phyloP scores from a whole-genome alignment of 2,113 vertebrate species.

The Oreocharis arfaki region DNA sequence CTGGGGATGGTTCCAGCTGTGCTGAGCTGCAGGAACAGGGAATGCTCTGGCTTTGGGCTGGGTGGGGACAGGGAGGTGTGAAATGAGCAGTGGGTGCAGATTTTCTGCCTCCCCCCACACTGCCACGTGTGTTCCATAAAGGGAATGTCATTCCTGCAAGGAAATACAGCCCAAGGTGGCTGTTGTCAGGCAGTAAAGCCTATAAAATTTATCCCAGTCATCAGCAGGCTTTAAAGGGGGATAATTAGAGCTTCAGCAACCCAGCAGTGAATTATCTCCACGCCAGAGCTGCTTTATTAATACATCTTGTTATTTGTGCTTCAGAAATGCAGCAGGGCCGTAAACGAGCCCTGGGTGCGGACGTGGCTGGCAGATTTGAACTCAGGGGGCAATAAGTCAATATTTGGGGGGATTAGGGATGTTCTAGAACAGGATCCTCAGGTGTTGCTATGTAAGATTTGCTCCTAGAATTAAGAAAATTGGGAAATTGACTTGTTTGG shows the following conservation, averaged over 20 bases:
- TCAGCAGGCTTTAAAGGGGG: background rate
- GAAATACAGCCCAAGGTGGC: background rate
- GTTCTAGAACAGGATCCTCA: background rate
- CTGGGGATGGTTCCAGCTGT: background rate
- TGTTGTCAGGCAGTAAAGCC: background rate
- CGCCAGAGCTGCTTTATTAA: background rate
- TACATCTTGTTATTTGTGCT: background rate
- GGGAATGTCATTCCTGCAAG: background rate
- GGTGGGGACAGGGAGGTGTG: rapidly evolving
- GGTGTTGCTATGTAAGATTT: background rate
- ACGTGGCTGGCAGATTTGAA: background rate
- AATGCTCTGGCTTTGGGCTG: background rate
- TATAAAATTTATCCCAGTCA: background rate
- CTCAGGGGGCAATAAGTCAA: background rate
- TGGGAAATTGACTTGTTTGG: background rate
- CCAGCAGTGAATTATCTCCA: background rate
- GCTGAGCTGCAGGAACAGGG: background rate
- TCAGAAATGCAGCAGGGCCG: background rate
- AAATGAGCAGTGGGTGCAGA: background rate
- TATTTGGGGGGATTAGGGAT: background rate
- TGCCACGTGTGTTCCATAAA: background rate
- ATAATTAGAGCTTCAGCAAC: constrained; percentile 17
- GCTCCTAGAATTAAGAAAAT: background rate
- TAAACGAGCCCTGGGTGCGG: background rate
- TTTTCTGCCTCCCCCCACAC: background rate